Base-by-base conservation (phyloP, 2,797 vertebrate genomes). In the Periparus ater region DNA sequence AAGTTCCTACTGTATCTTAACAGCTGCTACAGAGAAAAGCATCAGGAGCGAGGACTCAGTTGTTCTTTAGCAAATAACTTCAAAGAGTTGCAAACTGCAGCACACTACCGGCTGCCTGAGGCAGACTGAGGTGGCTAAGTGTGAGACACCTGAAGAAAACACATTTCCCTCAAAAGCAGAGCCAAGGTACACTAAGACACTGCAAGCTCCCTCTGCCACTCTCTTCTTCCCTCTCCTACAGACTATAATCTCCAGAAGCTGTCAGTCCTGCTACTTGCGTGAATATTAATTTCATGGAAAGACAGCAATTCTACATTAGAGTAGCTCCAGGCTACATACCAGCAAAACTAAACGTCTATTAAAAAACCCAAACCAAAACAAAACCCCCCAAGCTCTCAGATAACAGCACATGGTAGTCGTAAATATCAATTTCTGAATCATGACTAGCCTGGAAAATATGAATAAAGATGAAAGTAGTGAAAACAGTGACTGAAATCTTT, bases 341-440 rank as follows among this genome's bases (percentile, higher is more conserved):
- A 81, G 55, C 91, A 90, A 93, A 91, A 90, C 48, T 19, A 81
- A 61, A 62, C 12, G 32, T 45, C 67, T 79, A 32, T 38, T 62
- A 30, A 53, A 93, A 38, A 82, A 65, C 25, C 6, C 30, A 73
- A 54, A 32, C 34, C n/a, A 36, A 84, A 72, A 10, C 45, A 62
- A 75, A 50, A 2, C 9, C 26, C 65, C 27, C 27, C n/a, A 85
- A 72, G 8, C 45, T 89, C 77, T 74, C 72, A 91, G 81, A 91
- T 44, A 82, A 14, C 25, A 85, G 67, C 91, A 94, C 19, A 3
- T 74, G 48, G 61, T 80, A 85, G 62, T 62, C 1, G 3, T 94
- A 97, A 94, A 95, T 91, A 93, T 42, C 74, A 89, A 91, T 87
- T 94, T 94, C 93, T 70, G 74, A 93, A 91, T 85, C 62, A 90